These are phyloP conservation scores for Xiphorhynchus elegans DNA, from an alignment of 2,113 vertebrate species.

Conservation along the genomic window DNA sequence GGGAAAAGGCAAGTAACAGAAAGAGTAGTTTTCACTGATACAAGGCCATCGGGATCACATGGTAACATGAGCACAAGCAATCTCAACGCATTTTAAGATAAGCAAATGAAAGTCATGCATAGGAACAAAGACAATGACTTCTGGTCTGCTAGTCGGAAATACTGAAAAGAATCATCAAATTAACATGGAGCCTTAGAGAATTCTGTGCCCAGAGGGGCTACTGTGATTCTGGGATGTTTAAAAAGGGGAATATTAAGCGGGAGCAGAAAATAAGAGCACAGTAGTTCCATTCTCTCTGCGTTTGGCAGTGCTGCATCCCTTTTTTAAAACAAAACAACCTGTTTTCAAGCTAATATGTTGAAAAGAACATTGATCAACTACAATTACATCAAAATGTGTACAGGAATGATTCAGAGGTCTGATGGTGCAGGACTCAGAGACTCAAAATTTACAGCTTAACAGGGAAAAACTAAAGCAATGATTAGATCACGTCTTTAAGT, in stretches of 20 bases:
- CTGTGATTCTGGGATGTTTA: neutral
- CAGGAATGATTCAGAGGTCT: neutral
- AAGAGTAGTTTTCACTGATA: neutral
- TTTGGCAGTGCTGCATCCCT: neutral
- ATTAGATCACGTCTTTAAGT: neutral
- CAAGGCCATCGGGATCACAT: neutral
- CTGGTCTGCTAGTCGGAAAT: neutral
- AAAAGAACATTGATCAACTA: neutral
- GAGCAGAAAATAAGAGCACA: neutral
- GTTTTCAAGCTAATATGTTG: neutral
- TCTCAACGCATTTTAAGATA: neutral
- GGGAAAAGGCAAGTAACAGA: neutral
- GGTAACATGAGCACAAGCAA: neutral
- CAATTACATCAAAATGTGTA: neutral
- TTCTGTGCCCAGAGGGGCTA: neutral
- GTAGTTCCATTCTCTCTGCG: neutral
- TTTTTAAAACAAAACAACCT: neutral
- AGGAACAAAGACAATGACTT: neutral
- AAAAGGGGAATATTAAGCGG: neutral
- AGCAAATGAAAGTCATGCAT: neutral
- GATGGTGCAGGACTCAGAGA: neutral
- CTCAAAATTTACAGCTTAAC: neutral
- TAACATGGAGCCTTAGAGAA: neutral
- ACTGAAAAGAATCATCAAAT: neutral
- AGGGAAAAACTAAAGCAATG: neutral